phyloP scores from a whole-genome alignment of 2,113 vertebrate species.

The Mesitornis unicolor region DNA sequence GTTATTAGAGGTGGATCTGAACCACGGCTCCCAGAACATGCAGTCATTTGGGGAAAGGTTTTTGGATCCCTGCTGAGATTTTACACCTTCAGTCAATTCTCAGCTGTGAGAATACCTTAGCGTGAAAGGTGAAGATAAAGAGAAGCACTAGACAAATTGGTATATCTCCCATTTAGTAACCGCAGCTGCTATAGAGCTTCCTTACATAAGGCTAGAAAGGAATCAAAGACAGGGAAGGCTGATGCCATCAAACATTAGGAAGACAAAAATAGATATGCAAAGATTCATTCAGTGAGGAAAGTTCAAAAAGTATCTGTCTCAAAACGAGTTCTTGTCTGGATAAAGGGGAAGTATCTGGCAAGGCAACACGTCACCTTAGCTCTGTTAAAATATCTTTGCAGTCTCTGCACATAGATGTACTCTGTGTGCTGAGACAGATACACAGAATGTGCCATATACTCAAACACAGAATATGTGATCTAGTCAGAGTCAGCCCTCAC shows the following conservation, averaged over 20 bases:
- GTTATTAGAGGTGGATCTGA: not conserved
- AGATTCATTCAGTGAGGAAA: not conserved
- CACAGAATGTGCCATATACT: not conserved
- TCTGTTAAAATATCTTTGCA: not conserved
- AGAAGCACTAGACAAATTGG: not conserved
- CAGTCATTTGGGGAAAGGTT: not conserved
- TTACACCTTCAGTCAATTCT: not conserved
- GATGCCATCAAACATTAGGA: not conserved
- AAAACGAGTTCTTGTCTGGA: not conserved
- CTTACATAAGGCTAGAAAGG: not conserved
- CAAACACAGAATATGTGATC: not conserved
- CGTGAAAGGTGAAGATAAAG: not conserved
- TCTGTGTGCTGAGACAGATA: not conserved
- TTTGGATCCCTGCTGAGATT: not conserved
- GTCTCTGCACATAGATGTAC: not conserved
- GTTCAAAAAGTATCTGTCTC: fast-evolving
- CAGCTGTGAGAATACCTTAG: not conserved
- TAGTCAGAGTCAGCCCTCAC: not conserved
- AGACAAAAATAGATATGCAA: not conserved
- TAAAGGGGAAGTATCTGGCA: not conserved
- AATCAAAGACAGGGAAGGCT: not conserved
- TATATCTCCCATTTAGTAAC: not conserved
- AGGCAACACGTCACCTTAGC: not conserved
- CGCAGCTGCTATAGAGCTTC: not conserved
- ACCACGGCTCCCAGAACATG: not conserved